These are phyloP conservation scores for Mizuhopecten yessoensis DNA, from an alignment of 1,140 invertebrate species.

Conservation along the genomic window DNA sequence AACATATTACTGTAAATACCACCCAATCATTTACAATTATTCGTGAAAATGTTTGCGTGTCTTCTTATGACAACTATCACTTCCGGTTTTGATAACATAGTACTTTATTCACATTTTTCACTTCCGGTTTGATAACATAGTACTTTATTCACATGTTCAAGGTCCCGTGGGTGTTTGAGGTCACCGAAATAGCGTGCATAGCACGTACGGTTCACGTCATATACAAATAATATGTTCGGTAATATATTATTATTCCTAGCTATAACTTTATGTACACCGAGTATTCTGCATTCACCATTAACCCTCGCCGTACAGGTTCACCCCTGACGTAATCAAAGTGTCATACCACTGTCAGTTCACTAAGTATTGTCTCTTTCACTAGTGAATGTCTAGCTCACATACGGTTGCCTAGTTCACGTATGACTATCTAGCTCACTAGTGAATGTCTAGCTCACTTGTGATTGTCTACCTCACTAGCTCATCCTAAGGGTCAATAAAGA, in stretches of 20 bases:
- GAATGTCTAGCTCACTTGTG: neutral
- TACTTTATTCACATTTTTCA: too few species aligned
- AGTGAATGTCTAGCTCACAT: too few species aligned
- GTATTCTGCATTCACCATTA: neutral
- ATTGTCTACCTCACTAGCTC: neutral
- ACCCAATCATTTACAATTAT: neutral
- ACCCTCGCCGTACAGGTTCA: neutral
- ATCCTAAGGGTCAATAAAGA: constrained; percentile 1
- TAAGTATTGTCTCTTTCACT: too few species aligned
- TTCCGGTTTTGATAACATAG: neutral
- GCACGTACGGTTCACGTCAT: neutral
- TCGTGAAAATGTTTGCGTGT: neutral
- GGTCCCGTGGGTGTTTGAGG: neutral
- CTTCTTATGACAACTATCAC: neutral
- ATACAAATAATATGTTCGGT: neutral
- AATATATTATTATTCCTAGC: constrained; percentile 6
- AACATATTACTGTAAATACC: too few species aligned
- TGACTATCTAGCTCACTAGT: too few species aligned
- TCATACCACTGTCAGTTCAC: too few species aligned
- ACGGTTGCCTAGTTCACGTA: too few species aligned
- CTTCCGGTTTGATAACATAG: constrained; percentile 3
- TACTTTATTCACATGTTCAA: neutral
- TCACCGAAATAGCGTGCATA: neutral
- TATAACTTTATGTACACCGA: constrained; percentile 2
- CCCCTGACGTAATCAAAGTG: neutral